These are phyloP conservation scores for Valencia hispanica DNA, from an alignment of 2,797 vertebrate genomes.

Conservation along the genomic window DNA sequence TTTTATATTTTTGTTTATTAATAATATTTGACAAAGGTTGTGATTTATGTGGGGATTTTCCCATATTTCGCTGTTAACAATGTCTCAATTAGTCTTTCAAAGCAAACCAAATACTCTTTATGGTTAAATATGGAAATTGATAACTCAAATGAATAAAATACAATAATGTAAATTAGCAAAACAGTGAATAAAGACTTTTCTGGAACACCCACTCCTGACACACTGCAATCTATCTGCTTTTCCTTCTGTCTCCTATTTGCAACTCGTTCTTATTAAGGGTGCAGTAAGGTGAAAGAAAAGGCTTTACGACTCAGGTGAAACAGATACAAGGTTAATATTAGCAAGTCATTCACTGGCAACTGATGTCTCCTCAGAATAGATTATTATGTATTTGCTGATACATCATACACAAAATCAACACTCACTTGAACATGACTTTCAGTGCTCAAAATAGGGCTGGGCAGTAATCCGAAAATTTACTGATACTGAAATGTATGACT, in stretches of 20 bases:
- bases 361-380: not conserved
- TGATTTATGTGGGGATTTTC: not conserved
- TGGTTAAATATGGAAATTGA: not conserved
- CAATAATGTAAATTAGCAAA: not conserved
- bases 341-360: slow-evolving; percentile 34
- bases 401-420: not conserved
- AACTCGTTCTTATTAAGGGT: slow-evolving; percentile 47
- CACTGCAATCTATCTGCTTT: slow-evolving; percentile 24
- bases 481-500: too few relatives aligned
- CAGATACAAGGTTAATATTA: slow-evolving; percentile 19
- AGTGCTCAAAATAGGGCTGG: too few relatives aligned
- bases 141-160: not conserved
- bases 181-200: slow-evolving; percentile 15
- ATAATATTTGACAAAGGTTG: not conserved
- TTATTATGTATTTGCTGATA: not conserved
- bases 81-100: not conserved
- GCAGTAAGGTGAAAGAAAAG: slow-evolving; percentile 36
- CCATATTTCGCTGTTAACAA: too few relatives aligned
- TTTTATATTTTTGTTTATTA: not conserved
- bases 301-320: slow-evolving; percentile 17
- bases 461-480: too few relatives aligned
- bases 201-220: slow-evolving; percentile 30
- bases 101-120: not conserved
- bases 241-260: slow-evolving; percentile 15
- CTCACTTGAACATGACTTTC: not conserved